Base-by-base conservation (phyloP, 2,113 vertebrate genomes). In the Psilopsiagon aurifrons region DNA sequence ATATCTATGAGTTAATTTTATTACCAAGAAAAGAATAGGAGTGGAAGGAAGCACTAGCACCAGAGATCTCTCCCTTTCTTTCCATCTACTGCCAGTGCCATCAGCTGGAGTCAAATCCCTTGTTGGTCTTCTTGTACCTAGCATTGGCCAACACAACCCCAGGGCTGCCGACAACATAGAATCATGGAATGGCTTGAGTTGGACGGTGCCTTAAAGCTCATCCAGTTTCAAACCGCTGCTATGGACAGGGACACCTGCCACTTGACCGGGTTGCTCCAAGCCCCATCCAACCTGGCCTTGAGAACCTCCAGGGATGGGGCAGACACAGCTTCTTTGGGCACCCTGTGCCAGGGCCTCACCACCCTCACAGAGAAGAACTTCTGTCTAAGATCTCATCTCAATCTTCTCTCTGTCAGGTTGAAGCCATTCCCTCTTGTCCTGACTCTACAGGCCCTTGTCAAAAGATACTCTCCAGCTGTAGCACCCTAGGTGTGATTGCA, bases 121-220 rank as follows among this genome's bases (percentile, higher is more conserved):
- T 55, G 5, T 5, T 82, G 17, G 35, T 63, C 31, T 86, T 5
- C 54, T 43, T 67, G 27, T 17, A 55, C 18, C 25, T 47, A 27
- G 7, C 8, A 19, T 51, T 41, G 44, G 6, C 10, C 28, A 52
- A 25, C 60, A 37, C 0, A 0, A 46, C 28, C 33, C 10, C 28
- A 22, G 11, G 28, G 20, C 1, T 1, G 1, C 35, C 33, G 31
- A 57, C 19, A n/a, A 14, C 20, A n/a, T 22, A 57, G 31, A 57
- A 20, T 33, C 31, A 57, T 20, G 14, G 57, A 59, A 23, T 59
- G 57, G 57, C n/a, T n/a, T n/a, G 20, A 59, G 57, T 23, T 33
- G 20, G 33, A 59, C 35, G 13, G 20, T 13, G 15, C 20, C 20
- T 59, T 35, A n/a, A 59, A 59, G 33, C 33, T n/a, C 55, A 59